A percentile compares a stretch with the other conserved stretches of the same genome.
Conservation (phyloP, 1,140 invertebrate species). For the Drosophila kohkoa region DNA sequence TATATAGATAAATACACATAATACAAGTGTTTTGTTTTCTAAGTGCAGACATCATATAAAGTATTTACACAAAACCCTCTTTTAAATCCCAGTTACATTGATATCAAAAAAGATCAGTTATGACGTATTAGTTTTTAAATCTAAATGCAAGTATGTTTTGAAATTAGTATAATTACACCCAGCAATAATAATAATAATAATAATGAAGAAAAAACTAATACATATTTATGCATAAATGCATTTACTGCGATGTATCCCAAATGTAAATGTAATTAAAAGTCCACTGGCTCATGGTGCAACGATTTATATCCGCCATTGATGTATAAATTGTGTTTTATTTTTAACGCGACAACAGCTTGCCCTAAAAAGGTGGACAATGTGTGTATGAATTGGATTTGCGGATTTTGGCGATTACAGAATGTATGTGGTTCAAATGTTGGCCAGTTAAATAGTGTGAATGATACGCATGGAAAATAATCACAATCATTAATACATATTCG, state of each 20-base stretch:
- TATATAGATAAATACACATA: neutral
- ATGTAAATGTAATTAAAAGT: conserved; percentile 36
- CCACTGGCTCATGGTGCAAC: conserved; percentile 32
- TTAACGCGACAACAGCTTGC: conserved; percentile 77
- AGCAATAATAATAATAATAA: conserved; percentile 25
- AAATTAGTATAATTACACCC: conserved; percentile 42
- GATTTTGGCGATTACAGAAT: conserved; percentile 15
- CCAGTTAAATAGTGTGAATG: conserved; percentile 32
- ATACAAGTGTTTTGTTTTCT: neutral
- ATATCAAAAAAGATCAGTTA: neutral
- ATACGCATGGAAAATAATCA: conserved; percentile 60
- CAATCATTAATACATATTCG: conserved; percentile 45
- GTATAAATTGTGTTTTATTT: conserved; percentile 37
- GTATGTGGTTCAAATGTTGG: conserved; percentile 28
- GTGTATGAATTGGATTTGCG: conserved; percentile 27
- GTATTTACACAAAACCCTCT: conserved; percentile 29
- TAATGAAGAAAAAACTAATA: conserved; percentile 34
- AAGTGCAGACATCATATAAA: conserved; percentile 4
- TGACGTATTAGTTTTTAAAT: conserved; percentile 12
- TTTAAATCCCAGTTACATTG: neutral
- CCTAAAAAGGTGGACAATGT: conserved; percentile 57
- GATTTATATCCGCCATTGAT: conserved; percentile 20
- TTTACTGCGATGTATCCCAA: conserved; percentile 60
- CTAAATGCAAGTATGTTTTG: conserved; percentile 10
- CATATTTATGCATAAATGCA: conserved; percentile 38